These are phyloP conservation scores for Ophraella communa DNA, from an alignment of 2,888 invertebrate species.

Conservation along the genomic window DNA sequence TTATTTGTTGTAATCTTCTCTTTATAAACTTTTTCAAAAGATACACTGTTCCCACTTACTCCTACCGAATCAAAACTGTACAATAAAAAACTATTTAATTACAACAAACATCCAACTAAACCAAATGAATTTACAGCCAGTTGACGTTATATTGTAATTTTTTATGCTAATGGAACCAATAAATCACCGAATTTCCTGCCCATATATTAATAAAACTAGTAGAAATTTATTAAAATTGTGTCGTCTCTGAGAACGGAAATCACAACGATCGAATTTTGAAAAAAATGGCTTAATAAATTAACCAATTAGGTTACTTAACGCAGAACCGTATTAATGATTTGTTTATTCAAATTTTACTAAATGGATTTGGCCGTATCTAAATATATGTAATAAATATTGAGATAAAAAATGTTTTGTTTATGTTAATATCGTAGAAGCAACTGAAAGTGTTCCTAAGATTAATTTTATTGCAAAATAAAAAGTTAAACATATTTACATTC, in stretches of 20 bases:
- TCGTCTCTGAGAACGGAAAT: constrained; percentile 19
- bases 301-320: neutral
- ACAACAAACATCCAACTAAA: neutral
- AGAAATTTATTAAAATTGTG: constrained; percentile 12
- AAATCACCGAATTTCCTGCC: constrained; percentile 28
- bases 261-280: constrained; percentile 7
- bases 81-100: constrained; percentile 1
- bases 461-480: no score
- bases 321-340: constrained; percentile 8
- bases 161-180: constrained; percentile 25
- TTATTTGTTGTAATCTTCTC: no score
- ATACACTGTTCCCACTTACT: neutral
- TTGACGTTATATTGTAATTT: constrained; percentile 15
- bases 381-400: neutral
- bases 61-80: neutral
- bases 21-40: neutral
- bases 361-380: neutral
- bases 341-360: neutral
- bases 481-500: no score
- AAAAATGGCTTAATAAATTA: constrained; percentile 5
- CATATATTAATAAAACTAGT: constrained; percentile 9
- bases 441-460: no score
- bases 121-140: constrained; percentile 1
- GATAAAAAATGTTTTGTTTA: neutral
- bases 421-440: neutral